Evolutionary conservation across 2,113 vertebrate species (phyloP).

Genomic region (Athene cunicularia): DNA sequence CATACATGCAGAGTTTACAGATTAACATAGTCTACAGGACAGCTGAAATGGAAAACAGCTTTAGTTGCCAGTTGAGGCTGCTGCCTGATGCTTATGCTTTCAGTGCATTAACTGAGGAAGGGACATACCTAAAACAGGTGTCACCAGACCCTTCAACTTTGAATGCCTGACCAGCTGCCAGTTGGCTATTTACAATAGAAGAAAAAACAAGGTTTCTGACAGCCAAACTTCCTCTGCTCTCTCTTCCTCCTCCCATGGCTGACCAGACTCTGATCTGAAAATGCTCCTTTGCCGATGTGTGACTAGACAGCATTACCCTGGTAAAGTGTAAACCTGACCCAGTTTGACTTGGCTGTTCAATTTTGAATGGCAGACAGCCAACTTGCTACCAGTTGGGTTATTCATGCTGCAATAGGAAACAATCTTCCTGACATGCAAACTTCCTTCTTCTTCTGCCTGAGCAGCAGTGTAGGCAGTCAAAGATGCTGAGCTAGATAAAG

Average conservation of each 20-base stretch:
- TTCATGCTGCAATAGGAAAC: conserved; percentile 78
- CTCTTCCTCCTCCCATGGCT: conserved; percentile 35
- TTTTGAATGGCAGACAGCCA: conserved; percentile 70
- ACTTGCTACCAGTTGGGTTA: conserved; percentile 67
- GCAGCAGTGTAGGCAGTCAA: conserved; percentile 13
- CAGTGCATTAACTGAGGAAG: background rate
- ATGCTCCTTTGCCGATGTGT: background rate
- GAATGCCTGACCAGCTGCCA: conserved; percentile 53
- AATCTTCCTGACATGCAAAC: conserved; percentile 68
- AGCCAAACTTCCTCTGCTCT: conserved; percentile 46
- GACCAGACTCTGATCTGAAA: conserved; percentile 43
- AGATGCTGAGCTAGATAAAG: conserved; percentile 52
- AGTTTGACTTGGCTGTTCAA: conserved; percentile 46
- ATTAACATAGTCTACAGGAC: rapidly evolving
- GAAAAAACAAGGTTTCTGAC: conserved; percentile 56
- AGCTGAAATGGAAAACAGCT: background rate
- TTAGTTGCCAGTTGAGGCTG: background rate
- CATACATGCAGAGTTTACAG: rapidly evolving
- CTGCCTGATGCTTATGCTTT: background rate
- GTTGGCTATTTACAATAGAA: conserved; percentile 50
- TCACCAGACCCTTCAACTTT: conserved; percentile 66
- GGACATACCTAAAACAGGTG: conserved; percentile 72
- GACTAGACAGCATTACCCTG: conserved; percentile 33
- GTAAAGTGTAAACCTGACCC: conserved; percentile 51
- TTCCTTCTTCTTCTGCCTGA: conserved; percentile 67